These are phyloP conservation scores for Oreochromis tanganicae DNA, from an alignment of 2,113 vertebrate species.

Conservation along the genomic window DNA sequence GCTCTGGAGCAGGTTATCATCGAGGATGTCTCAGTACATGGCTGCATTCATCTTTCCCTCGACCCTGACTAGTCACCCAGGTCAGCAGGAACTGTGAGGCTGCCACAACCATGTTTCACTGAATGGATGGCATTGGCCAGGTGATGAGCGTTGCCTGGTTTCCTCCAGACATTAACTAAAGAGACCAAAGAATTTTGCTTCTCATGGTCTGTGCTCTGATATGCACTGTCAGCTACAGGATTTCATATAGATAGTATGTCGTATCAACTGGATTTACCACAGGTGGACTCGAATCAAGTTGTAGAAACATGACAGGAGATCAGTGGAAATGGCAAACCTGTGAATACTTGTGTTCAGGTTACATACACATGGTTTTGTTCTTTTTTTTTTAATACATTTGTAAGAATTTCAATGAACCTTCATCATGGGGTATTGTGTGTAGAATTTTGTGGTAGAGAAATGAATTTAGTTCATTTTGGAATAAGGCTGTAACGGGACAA, in stretches of 20 bases:
- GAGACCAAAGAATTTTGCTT: fast-evolving
- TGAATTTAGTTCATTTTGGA: not conserved
- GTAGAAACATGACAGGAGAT: not conserved
- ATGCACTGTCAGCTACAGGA: not conserved
- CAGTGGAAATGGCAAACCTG: not conserved
- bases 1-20: not conserved
- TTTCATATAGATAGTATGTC: not conserved
- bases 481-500: not conserved
- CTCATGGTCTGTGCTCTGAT: not conserved
- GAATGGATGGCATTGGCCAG: not conserved
- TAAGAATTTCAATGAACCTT: not conserved
- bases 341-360: not conserved
- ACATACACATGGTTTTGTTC: not conserved
- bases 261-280: not conserved
- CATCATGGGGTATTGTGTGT: not conserved
- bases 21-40: not conserved
- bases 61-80: not conserved
- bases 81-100: not conserved
- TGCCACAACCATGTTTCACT: not conserved
- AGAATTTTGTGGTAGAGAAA: fast-evolving
- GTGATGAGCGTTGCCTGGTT: not conserved
- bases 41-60: not conserved
- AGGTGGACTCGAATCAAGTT: not conserved
- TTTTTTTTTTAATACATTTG: not conserved
- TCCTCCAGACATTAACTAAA: not conserved